Evolutionary conservation across 2,888 invertebrate species (phyloP).

Genomic region (Abrostola tripartita): DNA sequence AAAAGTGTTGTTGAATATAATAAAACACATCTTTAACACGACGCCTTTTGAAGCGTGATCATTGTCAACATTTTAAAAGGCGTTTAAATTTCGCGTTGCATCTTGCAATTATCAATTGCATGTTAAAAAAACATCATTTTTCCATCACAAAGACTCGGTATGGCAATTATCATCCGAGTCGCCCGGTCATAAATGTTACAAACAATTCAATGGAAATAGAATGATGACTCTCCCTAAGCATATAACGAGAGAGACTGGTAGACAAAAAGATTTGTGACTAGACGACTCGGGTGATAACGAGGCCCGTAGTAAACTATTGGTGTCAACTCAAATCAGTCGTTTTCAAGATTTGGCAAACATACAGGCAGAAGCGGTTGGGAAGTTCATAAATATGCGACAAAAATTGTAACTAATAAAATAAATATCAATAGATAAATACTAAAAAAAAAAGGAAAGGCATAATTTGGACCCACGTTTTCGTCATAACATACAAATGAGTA

Average conservation of each 20-base stretch:
- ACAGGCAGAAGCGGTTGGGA: not conserved
- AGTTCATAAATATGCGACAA: not conserved
- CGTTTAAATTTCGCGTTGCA: not conserved
- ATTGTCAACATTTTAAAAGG: not conserved
- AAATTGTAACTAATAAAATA: not conserved
- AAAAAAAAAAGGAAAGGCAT: not conserved
- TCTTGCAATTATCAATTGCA: not conserved
- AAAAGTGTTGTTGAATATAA: slow-evolving; percentile 23
- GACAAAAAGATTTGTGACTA: too few species aligned
- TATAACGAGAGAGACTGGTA: too few species aligned
- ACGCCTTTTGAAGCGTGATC: slow-evolving; percentile 5
- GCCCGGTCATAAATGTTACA: too few species aligned
- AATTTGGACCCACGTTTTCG: slow-evolving; percentile 2
- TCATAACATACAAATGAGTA: slow-evolving; percentile 16
- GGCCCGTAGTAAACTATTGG: too few species aligned
- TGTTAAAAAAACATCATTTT: too few species aligned
- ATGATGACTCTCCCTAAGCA: too few species aligned
- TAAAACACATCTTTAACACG: slow-evolving; percentile 15
- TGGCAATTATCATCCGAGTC: too few species aligned
- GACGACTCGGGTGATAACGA: too few species aligned
- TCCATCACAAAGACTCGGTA: too few species aligned
- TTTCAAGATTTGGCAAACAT: not conserved
- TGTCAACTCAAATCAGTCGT: too few species aligned
- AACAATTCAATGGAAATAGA: too few species aligned
- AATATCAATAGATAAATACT: not conserved